phyloP scores from a whole-genome alignment of 2,888 invertebrate genomes.

The Ochlodes sylvanus region DNA sequence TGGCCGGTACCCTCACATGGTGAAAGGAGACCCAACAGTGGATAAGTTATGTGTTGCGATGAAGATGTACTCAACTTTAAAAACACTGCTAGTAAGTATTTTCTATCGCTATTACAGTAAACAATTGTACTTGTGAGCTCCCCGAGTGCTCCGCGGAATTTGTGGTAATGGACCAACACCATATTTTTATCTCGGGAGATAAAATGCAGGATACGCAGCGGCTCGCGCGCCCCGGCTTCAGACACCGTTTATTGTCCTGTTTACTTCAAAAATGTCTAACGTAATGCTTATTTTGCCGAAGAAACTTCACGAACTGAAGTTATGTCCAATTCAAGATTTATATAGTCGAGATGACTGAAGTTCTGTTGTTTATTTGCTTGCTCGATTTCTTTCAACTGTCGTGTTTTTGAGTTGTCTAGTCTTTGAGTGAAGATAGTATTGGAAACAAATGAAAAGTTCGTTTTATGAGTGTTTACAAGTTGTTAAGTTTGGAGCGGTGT shows the following conservation, averaged over 20 bases:
- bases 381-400: conserved; percentile 22
- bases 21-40: too few species aligned
- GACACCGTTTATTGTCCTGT: conserved; percentile 29
- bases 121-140: not conserved
- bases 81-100: not conserved
- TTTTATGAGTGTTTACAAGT: conserved; percentile 3
- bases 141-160: not conserved
- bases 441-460: conserved; percentile 8
- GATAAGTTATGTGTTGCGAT: too few species aligned
- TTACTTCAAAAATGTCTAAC: conserved; percentile 28
- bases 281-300: conserved; percentile 15
- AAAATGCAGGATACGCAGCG: conserved; percentile 13
- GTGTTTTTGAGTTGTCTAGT: conserved; percentile 25
- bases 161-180: conserved; percentile 5
- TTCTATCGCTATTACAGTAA: not conserved
- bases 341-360: conserved; percentile 27
- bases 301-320: conserved; percentile 28
- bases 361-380: conserved; percentile 21
- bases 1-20: too few species aligned
- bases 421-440: conserved; percentile 3
- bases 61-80: too few species aligned
- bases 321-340: conserved; percentile 18
- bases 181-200: conserved; percentile 11
- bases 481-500: not conserved
- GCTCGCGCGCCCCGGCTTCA: not conserved